phyloP scores from a whole-genome alignment of 2,888 invertebrate genomes.

The Luffia ferchaultella region DNA sequence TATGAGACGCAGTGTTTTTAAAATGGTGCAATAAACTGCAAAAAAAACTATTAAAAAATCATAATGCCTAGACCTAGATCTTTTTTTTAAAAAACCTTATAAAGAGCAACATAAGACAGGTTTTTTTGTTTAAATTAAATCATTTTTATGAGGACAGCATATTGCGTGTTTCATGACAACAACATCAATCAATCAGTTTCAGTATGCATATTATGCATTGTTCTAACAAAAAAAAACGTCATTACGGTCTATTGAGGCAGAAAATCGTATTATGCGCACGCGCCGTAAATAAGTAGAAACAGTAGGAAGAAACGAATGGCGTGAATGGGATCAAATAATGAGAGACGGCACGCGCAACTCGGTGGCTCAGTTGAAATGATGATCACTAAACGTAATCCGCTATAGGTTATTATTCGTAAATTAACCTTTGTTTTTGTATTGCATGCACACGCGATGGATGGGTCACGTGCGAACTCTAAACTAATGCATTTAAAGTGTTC shows the following conservation, averaged over 20 bases:
- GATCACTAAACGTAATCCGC: slow-evolving; percentile 4
- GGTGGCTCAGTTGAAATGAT: slow-evolving; percentile 4
- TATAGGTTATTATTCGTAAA: slow-evolving; percentile 9
- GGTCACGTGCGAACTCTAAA: too few species aligned
- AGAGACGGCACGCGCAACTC: slow-evolving; percentile 2
- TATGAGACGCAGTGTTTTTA: too few species aligned
- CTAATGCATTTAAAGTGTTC: too few species aligned
- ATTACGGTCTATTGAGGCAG: slow-evolving; percentile 4
- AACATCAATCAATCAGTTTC: not conserved
- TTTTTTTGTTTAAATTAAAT: too few species aligned
- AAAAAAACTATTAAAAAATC: too few species aligned
- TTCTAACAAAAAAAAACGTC: slow-evolving; percentile 1
- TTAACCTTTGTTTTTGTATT: too few species aligned
- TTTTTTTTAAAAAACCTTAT: too few species aligned
- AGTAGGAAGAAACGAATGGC: not conserved
- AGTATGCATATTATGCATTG: not conserved
- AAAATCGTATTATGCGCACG: slow-evolving; percentile 7
- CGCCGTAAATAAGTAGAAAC: not conserved
- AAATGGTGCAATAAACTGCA: too few species aligned
- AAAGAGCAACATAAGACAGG: too few species aligned
- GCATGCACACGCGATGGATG: too few species aligned
- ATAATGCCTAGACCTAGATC: too few species aligned
- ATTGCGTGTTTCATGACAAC: not conserved
- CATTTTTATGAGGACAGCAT: not conserved
- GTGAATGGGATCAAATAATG: too few species aligned